Evolutionary conservation across 2,797 vertebrate genomes (phyloP).

Genomic region (Poecilia gillii): DNA sequence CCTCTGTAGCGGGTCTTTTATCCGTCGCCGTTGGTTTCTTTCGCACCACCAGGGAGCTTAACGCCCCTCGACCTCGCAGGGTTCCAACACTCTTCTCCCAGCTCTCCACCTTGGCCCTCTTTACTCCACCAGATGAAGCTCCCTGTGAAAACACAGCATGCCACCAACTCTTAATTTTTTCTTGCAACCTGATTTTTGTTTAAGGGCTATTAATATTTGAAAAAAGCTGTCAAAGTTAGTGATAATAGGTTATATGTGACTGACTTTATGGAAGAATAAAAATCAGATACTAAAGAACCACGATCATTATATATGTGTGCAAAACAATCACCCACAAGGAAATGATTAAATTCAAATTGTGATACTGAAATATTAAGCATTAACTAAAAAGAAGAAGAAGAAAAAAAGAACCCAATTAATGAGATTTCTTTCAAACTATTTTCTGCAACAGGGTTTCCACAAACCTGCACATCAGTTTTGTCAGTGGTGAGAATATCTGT

Average conservation of each 20-base stretch:
- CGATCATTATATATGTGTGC: not conserved
- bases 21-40: constrained; percentile 72
- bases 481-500: constrained; percentile 79
- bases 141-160: constrained; percentile 51
- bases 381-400: too few species aligned
- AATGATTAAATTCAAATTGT: not conserved
- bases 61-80: constrained; percentile 63
- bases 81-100: constrained; percentile 88
- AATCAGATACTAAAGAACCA: not conserved
- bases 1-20: constrained; percentile 37
- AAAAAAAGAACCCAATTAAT: not conserved
- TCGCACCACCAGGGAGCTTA: constrained; percentile 84
- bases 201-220: too few species aligned
- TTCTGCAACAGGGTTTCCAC: constrained; percentile 40
- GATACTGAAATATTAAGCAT: not conserved
- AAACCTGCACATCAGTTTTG: constrained; percentile 79
- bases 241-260: not conserved
- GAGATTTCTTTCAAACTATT: not conserved
- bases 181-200: not conserved
- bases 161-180: not conserved
- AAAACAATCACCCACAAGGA: not conserved
- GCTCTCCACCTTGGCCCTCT: constrained; percentile 83
- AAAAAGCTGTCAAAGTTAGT: not conserved
- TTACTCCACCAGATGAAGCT: constrained; percentile 56
- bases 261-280: not conserved